phyloP scores from a whole-genome alignment of 2,888 invertebrate species.

The Ornithoptera alexandrae region DNA sequence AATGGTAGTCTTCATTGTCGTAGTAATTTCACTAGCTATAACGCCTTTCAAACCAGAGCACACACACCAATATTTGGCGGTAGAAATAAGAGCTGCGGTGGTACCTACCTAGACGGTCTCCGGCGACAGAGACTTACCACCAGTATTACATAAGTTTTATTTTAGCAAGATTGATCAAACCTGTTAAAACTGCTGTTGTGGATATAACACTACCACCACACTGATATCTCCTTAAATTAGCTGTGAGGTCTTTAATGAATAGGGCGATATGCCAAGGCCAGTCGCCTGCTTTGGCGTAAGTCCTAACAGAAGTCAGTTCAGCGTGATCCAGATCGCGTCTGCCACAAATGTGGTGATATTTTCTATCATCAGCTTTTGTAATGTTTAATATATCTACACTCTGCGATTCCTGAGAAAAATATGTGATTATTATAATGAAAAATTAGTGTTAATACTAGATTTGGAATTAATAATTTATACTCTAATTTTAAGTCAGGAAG shows the following conservation, averaged over 20 bases:
- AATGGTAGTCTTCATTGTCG: no score
- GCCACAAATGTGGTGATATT: slow-evolving; percentile 58
- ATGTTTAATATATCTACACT: slow-evolving; percentile 49
- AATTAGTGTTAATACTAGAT: not conserved
- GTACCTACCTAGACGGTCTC: no score
- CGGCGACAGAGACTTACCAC: no score
- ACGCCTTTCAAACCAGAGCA: no score
- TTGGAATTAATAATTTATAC: not conserved
- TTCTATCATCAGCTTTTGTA: slow-evolving; percentile 37
- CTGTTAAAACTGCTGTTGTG: slow-evolving; percentile 65
- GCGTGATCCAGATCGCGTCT: slow-evolving; percentile 56
- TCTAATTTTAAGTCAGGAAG: not conserved
- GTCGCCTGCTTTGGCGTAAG: slow-evolving; percentile 61
- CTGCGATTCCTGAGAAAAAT: slow-evolving; percentile 44
- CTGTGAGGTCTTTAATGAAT: slow-evolving; percentile 41
- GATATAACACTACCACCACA: slow-evolving; percentile 71
- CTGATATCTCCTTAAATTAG: slow-evolving; percentile 45
- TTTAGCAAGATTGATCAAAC: slow-evolving; percentile 37
- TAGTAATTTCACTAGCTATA: no score
- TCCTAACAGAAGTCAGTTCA: slow-evolving; percentile 57
- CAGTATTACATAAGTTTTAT: not conserved
- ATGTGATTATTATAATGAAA: no score
- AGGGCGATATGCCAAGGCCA: slow-evolving; percentile 75
- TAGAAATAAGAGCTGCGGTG: no score
- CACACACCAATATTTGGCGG: no score